Percentiles rank a stretch among this genome's conserved stretches.
Evolutionary conservation across 2,113 vertebrate genomes (phyloP).

Genomic region (Silurus asotus): DNA sequence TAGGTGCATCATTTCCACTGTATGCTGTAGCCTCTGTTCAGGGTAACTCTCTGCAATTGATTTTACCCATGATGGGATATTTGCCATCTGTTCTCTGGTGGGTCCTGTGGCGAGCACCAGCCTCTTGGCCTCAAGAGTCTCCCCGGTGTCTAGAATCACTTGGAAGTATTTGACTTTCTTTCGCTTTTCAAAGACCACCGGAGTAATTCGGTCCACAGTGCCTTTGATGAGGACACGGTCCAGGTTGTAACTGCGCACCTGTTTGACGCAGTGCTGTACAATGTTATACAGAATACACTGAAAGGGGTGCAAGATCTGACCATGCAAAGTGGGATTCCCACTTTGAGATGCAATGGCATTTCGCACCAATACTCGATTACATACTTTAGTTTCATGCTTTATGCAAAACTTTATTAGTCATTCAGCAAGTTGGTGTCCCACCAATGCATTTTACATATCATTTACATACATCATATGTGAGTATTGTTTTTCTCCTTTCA

Average conservation of each 20-base stretch:
- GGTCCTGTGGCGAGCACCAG: conserved; percentile 75
- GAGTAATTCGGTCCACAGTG: conserved; percentile 69
- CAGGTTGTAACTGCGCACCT: conserved; percentile 71
- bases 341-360: background rate
- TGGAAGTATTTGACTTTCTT: conserved; percentile 66
- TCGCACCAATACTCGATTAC: background rate
- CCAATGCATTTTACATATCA: background rate
- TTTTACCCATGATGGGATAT: conserved; percentile 71
- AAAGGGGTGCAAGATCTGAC: background rate
- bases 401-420: conserved; percentile 8
- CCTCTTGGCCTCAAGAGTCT: conserved; percentile 56
- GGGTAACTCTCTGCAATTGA: conserved; percentile 70
- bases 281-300: conserved; percentile 22
- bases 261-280: conserved; percentile 42
- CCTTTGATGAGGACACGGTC: conserved; percentile 66
- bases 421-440: background rate
- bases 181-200: conserved; percentile 50
- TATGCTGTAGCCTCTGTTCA: conserved; percentile 71
- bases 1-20: conserved; percentile 73
- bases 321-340: background rate
- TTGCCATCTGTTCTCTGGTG: conserved; percentile 74
- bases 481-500: background rate
- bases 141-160: conserved; percentile 65
- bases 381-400: background rate
- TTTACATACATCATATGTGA: background rate